These are phyloP conservation scores for Melinaea menophilus DNA, from an alignment of 2,888 invertebrate species.

Conservation along the genomic window DNA sequence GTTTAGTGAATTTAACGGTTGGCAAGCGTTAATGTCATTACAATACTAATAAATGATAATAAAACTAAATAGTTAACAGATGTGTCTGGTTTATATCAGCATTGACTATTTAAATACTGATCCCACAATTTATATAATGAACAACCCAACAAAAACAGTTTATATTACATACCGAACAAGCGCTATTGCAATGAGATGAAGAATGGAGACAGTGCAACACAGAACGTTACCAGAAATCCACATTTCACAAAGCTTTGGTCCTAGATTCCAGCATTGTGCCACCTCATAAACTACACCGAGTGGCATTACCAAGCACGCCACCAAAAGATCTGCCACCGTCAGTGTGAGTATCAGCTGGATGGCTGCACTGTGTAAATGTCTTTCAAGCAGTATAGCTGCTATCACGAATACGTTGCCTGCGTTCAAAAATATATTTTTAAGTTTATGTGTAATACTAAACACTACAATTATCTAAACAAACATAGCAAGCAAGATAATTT, in stretches of 20 bases:
- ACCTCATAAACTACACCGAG: slow-evolving; percentile 87
- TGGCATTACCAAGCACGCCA: slow-evolving; percentile 90
- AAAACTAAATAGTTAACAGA: no score
- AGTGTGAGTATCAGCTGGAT: slow-evolving; percentile 94
- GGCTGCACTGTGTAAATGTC: slow-evolving; percentile 91
- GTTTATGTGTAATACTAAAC: no score
- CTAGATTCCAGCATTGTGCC: slow-evolving; percentile 89
- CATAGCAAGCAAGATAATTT: no score
- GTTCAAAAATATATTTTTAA: slow-evolving; percentile 31
- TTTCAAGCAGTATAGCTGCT: slow-evolving; percentile 92
- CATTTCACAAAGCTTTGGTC: slow-evolving; percentile 93
- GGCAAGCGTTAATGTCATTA: no score
- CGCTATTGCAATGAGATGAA: slow-evolving; percentile 89
- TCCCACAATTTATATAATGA: neutral
- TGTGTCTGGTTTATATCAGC: slow-evolving; percentile 1
- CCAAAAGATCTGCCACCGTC: slow-evolving; percentile 94
- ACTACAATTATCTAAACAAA: no score
- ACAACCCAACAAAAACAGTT: slow-evolving; percentile 23
- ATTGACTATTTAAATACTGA: neutral
- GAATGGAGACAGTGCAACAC: slow-evolving; percentile 90
- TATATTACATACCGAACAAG: slow-evolving; percentile 82
- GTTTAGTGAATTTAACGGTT: no score
- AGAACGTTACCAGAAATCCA: slow-evolving; percentile 96
- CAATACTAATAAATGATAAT: slow-evolving; percentile 3
- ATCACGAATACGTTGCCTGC: slow-evolving; percentile 96